Evolutionary conservation across 2,888 invertebrate genomes (phyloP), one percentile per base, ranked within the genome.

Genomic region (Caradrina kadenii): DNA sequence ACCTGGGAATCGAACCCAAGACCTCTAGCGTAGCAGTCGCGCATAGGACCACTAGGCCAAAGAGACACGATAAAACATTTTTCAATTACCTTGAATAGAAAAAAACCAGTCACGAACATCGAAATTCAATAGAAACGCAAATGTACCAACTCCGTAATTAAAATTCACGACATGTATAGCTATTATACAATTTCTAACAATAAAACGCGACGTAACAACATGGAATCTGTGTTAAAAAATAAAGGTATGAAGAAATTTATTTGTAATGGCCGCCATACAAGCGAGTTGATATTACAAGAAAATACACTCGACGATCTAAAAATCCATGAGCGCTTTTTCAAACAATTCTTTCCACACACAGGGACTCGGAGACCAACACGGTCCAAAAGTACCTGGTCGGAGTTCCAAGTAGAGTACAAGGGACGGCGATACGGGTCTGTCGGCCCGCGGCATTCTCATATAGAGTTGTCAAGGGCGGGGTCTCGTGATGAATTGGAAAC

Each of bases 401-500:
- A 72, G 86, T 80, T 73, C 75, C 73, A 67, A 75, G 67, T 64
- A 62, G 21, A 26, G 71, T 81, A 78, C 82, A 85, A 79, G 83
- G 79, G 67, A 74, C 73, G 74, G 81, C 87, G 89, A 84, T 84
- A 87, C 76, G 89, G 89, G 88, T 92, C 87, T 91, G 93, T 89
- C 74, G 86, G 88, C 82, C 89, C 92, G 88, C 89, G 86, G 88
- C 87, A 85, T 90, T 90, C 92, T 92, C 96, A 92, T 96, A 96
- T 96, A 96, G 96, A 96, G 96, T 96, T 96, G 96, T 96, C 96
- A 96, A 95, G 96, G 96, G 96, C 96, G 96, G 96, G 91, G 96
- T 96, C 90, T 94, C 90, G 95, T 95, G 96, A 96, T 96, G 96
- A 94, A 96, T 96, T 95, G 94, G 93, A 90, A 93, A 94, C 94